Percentiles rank a stretch among this genome's conserved stretches.
Conservation (phyloP, 2,888 invertebrate genomes). For the Oligia latruncula region DNA sequence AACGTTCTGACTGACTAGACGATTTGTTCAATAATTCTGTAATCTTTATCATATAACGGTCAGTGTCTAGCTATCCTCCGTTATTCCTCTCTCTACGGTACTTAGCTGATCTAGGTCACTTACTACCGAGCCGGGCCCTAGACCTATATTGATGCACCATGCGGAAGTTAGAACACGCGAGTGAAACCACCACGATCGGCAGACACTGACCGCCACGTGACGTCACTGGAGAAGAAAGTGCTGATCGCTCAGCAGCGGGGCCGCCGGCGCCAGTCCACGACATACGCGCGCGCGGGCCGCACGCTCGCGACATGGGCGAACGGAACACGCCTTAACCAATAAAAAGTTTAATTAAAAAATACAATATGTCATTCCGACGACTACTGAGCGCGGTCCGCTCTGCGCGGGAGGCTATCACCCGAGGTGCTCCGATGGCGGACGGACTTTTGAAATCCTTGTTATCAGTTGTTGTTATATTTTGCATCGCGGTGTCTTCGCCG, state of each 20-base stretch:
- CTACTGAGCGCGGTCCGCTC: slow-evolving; percentile 83
- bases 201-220: slow-evolving; percentile 75
- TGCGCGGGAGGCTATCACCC: slow-evolving; percentile 82
- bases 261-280: slow-evolving; percentile 73
- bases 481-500: slow-evolving; percentile 86
- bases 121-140: slow-evolving; percentile 56
- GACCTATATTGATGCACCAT: slow-evolving; percentile 60
- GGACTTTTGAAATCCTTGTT: slow-evolving; percentile 84
- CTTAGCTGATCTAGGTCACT: slow-evolving; percentile 37
- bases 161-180: slow-evolving; percentile 67
- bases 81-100: background rate
- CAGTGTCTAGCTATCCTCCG: slow-evolving; percentile 1
- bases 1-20: background rate
- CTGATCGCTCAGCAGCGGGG: slow-evolving; percentile 47
- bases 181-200: slow-evolving; percentile 70
- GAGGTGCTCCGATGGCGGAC: slow-evolving; percentile 84
- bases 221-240: slow-evolving; percentile 73
- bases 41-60: slow-evolving; percentile 2
- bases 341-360: slow-evolving; percentile 59
- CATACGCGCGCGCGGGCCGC: slow-evolving; percentile 75
- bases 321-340: slow-evolving; percentile 61
- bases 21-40: background rate
- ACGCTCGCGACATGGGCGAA: slow-evolving; percentile 70
- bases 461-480: slow-evolving; percentile 84
- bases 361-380: slow-evolving; percentile 83